Evolutionary conservation across 2,888 invertebrate species (phyloP).

Genomic region (Philopedon plagiatum): DNA sequence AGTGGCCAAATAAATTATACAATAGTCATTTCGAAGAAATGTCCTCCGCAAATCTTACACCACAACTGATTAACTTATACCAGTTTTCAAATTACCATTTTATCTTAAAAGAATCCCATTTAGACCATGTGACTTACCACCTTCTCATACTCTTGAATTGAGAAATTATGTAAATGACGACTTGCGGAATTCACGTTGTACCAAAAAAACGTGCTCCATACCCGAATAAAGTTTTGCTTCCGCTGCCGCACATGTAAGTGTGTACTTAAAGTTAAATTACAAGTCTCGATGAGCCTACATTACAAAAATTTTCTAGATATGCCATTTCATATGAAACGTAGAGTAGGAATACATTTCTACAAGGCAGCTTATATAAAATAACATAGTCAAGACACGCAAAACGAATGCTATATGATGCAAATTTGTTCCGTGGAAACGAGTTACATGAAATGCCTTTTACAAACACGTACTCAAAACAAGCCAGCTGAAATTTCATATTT

Average conservation of each 20-base stretch:
- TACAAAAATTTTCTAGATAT: constrained; percentile 12
- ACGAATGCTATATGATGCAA: constrained; percentile 19
- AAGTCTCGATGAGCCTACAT: constrained; percentile 3
- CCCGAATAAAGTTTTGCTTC: constrained; percentile 10
- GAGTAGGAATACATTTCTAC: constrained; percentile 21
- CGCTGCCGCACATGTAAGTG: not conserved
- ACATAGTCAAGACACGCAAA: constrained; percentile 21
- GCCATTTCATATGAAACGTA: constrained; percentile 16
- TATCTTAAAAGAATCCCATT: no score
- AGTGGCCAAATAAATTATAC: no score
- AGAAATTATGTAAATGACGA: not conserved
- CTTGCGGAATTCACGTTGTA: not conserved
- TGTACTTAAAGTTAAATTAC: constrained; percentile 14
- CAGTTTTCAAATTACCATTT: no score
- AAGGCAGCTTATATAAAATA: constrained; percentile 17
- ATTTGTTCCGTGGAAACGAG: constrained; percentile 8
- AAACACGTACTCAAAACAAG: constrained; percentile 10
- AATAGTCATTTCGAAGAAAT: no score
- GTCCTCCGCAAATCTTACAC: no score
- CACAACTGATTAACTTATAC: no score
- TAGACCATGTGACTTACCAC: no score
- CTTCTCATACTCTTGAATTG: no score
- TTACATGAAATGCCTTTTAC: constrained; percentile 17
- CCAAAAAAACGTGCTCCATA: not conserved
- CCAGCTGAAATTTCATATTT: constrained; percentile 10